Base-by-base conservation (phyloP, 1,140 invertebrate genomes). In the Drosophila ogumai region DNA sequence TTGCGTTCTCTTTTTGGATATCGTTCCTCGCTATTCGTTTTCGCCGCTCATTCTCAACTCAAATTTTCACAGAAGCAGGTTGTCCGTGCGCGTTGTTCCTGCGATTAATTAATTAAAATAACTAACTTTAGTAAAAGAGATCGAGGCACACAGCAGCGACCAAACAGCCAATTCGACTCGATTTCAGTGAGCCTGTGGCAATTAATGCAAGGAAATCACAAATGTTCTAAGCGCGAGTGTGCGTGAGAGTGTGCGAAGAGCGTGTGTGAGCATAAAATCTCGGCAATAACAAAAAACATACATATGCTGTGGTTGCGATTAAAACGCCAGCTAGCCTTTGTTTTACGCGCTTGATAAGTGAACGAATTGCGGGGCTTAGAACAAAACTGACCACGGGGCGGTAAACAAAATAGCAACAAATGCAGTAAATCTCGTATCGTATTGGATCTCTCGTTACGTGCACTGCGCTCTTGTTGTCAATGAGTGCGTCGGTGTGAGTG, bases 231-330 rank as follows among this genome's bases (percentile, higher is more conserved):
- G 50, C 59, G 71, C 66, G 55, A 75, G 69, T 80, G 66, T 50
- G 56, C 31, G 55, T 64, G 55, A 49, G 46, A 63, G 56, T 60
- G 59, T 17, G 47, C 32, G 46, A 47, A 54, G 32, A 49, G 46
- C 56, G 75, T 58, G 58, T 64, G 73, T 68, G 65, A 88, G 81
- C 85, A 90, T 85, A 90, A 79, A 86, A 87, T 87, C 84, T 75
- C 79, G 81, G 84, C 84, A 87, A 87, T 77, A 87, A 87, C 85
- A 90, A 88, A 82, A 88, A 87, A 75, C 75, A 82, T 57, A 69
- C 56, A 84, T 68, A 84, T 72, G 74, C 64, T 75, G 71, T 61
- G 78, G 59, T 58, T 19, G 43, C 82, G 55, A 77, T 60, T 68
- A 25, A 68, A 77, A 68, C 43, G 49, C 25, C 40, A 43, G 32